Evolutionary conservation across 2,113 vertebrate species (phyloP), one percentile per base, ranked within the genome.

Genomic region (Chinchilla lanigera): DNA sequence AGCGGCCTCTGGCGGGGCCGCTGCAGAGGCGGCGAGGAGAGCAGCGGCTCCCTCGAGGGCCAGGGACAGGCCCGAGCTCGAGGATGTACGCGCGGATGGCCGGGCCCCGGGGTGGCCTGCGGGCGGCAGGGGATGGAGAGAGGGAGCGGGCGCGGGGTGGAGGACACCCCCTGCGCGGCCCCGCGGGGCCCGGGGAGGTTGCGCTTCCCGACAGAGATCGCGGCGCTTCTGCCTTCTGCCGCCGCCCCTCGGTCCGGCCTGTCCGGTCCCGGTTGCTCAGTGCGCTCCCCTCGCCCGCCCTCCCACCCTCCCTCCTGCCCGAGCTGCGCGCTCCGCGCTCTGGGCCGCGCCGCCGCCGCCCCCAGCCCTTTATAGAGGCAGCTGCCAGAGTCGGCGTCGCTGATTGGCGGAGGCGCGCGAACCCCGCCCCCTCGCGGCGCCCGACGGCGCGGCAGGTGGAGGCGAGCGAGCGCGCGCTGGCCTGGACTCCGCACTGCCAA

Each of bases 301-400:
- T 69, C 97, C 97, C 97, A 86, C 98, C 98, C 98, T 89, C 93
- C 97, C 98, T 89, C 95, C 92, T 26, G 95, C 98, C 97, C 93
- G 97, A 96, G 97, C 97, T 96, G 97, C 97, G 98, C 96, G 98
- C 96, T 98, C 97, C 93, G 97, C 96, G 98, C 96, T 98, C 95
- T 98, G 98, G 97, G 96, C 97, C 96, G 97, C 97, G 97, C 96
- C n/a, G 97, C 97, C 98, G 98, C 98, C 97, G 98, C 98, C 97
- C 97, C 97, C 98, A 96, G 97, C 97, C 98, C 96, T 98, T 98
- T 98, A 98, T 98, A 98, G 95, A 67, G 33, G 95, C 98, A 97
- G 97, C 97, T 94, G 97, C 97, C 93, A 89, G 93, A 90, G 96
- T 96, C 97, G 52, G 80, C 92, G 95, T 84, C 80, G 87, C 69